phyloP scores from a whole-genome alignment of 2,888 invertebrate species.

The Quadriops clusia region DNA sequence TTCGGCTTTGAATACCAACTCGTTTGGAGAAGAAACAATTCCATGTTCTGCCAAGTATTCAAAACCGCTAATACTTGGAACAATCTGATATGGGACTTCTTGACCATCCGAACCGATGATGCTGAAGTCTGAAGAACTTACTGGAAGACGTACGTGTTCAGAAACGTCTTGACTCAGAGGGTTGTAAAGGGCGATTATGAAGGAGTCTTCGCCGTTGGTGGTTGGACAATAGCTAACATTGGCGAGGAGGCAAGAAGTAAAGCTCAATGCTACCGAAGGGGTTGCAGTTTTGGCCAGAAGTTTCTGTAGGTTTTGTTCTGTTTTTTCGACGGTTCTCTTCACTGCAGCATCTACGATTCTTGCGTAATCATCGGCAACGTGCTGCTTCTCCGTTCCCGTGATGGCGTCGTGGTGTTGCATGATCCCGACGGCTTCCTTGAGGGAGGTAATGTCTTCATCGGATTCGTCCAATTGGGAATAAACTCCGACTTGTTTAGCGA shows the following conservation, averaged over 20 bases:
- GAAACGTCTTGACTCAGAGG: slow-evolving; percentile 52
- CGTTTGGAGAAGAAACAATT: slow-evolving; percentile 46
- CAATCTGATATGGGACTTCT: slow-evolving; percentile 19
- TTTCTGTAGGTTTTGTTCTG: slow-evolving; percentile 15
- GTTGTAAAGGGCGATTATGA: slow-evolving; percentile 70
- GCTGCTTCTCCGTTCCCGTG: slow-evolving; percentile 31
- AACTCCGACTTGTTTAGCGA: slow-evolving; percentile 20
- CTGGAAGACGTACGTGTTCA: slow-evolving; percentile 51
- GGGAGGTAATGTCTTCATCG: slow-evolving; percentile 23
- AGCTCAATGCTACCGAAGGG: slow-evolving; percentile 8
- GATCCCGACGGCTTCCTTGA: slow-evolving; percentile 59
- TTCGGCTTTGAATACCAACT: slow-evolving; percentile 55
- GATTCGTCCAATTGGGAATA: background rate
- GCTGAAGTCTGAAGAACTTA: slow-evolving; percentile 39
- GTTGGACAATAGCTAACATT: slow-evolving; percentile 49
- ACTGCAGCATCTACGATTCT: slow-evolving; percentile 59
- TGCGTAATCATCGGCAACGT: slow-evolving; percentile 57
- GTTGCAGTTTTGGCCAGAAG: slow-evolving; percentile 28
- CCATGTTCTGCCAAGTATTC: slow-evolving; percentile 10
- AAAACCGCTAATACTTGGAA: slow-evolving; percentile 14
- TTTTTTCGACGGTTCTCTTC: slow-evolving; percentile 13
- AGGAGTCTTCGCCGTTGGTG: slow-evolving; percentile 38
- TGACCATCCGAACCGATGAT: slow-evolving; percentile 21
- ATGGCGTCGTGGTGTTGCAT: slow-evolving; percentile 81
- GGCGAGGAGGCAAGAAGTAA: slow-evolving; percentile 43